Conservation (phyloP, 2,113 vertebrate species). For the Lamprologus speciosus region DNA sequence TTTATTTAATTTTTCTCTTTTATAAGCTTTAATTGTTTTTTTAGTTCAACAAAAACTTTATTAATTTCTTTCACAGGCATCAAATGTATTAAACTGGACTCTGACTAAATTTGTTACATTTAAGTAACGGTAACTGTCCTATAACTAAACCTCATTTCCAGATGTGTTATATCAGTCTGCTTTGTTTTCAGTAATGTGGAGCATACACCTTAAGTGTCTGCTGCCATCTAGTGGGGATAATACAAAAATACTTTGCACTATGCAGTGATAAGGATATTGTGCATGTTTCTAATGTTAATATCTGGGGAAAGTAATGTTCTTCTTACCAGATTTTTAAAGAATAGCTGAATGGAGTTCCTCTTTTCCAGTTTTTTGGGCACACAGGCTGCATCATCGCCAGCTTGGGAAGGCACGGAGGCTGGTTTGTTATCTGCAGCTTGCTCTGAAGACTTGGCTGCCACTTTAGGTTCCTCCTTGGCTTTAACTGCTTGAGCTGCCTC, state of each 20-base stretch:
- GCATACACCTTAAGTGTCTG: neutral
- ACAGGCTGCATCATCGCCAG: constrained; percentile 61
- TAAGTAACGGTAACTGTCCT: neutral
- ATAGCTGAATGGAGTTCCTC: constrained; percentile 84
- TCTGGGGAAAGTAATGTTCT: neutral
- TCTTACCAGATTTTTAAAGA: constrained; percentile 89
- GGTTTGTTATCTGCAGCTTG: constrained; percentile 51
- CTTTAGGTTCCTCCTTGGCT: constrained; percentile 71
- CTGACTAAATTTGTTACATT: neutral
- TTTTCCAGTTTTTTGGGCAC: constrained; percentile 78
- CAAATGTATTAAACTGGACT: neutral
- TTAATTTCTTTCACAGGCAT: neutral
- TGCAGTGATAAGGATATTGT: neutral
- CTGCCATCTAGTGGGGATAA: constrained; percentile 60
- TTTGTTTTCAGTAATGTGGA: neutral
- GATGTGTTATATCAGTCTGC: neutral
- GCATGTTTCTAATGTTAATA: neutral
- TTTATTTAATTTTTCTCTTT: neutral
- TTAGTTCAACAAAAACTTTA: neutral
- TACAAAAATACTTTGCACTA: neutral
- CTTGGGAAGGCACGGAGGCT: constrained; percentile 46
- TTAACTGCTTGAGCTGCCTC: constrained; percentile 57
- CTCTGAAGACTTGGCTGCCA: constrained; percentile 50
- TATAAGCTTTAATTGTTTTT: neutral
- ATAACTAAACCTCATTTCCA: neutral